Base-by-base conservation (phyloP, 1,140 invertebrate genomes). In the Sinella curviseta region DNA sequence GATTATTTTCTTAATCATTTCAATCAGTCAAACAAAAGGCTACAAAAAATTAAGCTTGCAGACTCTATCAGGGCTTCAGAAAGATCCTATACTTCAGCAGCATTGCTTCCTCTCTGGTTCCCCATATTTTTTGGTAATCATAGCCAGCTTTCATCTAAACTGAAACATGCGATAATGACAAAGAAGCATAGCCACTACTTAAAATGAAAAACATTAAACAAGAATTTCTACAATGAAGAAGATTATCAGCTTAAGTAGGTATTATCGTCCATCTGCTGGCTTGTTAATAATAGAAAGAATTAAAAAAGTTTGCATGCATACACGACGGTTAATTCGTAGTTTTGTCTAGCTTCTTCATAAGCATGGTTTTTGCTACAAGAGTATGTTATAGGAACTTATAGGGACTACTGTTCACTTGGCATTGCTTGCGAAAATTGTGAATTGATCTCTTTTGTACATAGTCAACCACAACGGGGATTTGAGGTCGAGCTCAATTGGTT, bases 61-160 rank as follows among this genome's bases (percentile, higher is more conserved):
- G 65, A 67, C n/a, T 24, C 75, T 2, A 80, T 81, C 65, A 31
- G 39, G 48, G 77, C 77, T n/a, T 79, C 83, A 48, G 77, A 82
- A 57, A 39, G 77, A 8, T 57, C 80, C 0, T 84, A 82, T 35
- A 31, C 76, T n/a, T 82, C 83, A 0, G 81, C 80, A 16, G 81
- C 81, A 31, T 60, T 84, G 0, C 75, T 84, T 17, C 83, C 83
- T 20, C 74, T 84, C 77, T 84, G 81, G 81, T 84, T 84, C 67
- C 83, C 83, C n/a, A 77, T 84, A 31, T 30, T 84, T n/a, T 74
- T 84, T 76, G 79, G 81, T n/a, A 77, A 82, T 75, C 65, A 75
- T 0, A 75, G 34, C 12, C 65, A 70, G 31, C 4, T 70, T 30
- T 31, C 65, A 33, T 30, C 65, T n/a, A 70, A 70, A n/a, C 31